A percentile compares a stretch with the other conserved stretches of the same genome.
These are phyloP conservation scores for Scaptomyza tumidula DNA, from an alignment of 2,888 invertebrate species.

Conservation along the genomic window DNA sequence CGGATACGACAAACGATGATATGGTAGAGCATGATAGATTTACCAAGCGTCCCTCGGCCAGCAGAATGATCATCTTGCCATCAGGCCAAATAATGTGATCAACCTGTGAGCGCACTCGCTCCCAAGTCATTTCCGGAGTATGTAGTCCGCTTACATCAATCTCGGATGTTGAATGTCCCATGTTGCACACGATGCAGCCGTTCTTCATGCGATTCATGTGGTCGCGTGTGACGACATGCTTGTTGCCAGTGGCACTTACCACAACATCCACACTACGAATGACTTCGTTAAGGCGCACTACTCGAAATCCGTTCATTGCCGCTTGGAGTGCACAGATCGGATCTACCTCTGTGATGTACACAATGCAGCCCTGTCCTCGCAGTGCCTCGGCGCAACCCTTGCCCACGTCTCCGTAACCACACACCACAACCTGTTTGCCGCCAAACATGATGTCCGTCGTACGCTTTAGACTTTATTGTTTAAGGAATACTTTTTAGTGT, in stretches of 20 bases:
- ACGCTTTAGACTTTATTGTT: slow-evolving; percentile 82
- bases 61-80: slow-evolving; percentile 95
- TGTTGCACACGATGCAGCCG: slow-evolving; percentile 97
- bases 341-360: slow-evolving; percentile 94
- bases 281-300: slow-evolving; percentile 96
- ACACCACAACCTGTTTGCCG: slow-evolving; percentile 96
- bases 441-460: slow-evolving; percentile 95
- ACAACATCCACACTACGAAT: slow-evolving; percentile 96
- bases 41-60: slow-evolving; percentile 97
- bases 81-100: slow-evolving; percentile 99
- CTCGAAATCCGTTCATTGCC: slow-evolving; percentile 96
- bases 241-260: slow-evolving; percentile 97
- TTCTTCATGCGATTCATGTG: slow-evolving; percentile 98
- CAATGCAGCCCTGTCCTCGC: slow-evolving; percentile 96
- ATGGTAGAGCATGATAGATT: slow-evolving; percentile 97
- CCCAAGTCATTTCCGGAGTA: slow-evolving; percentile 98
- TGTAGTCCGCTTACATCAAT: slow-evolving; percentile 95
- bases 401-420: slow-evolving; percentile 98
- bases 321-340: slow-evolving; percentile 98
- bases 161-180: slow-evolving; percentile 98
- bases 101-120: slow-evolving; percentile 97
- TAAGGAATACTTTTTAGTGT: not conserved
- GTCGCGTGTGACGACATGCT: slow-evolving; percentile 96
- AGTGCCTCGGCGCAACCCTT: slow-evolving; percentile 97
- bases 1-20: slow-evolving; percentile 98